These are phyloP conservation scores for Athalia cordata DNA, from an alignment of 2,888 invertebrate species.

Conservation along the genomic window DNA sequence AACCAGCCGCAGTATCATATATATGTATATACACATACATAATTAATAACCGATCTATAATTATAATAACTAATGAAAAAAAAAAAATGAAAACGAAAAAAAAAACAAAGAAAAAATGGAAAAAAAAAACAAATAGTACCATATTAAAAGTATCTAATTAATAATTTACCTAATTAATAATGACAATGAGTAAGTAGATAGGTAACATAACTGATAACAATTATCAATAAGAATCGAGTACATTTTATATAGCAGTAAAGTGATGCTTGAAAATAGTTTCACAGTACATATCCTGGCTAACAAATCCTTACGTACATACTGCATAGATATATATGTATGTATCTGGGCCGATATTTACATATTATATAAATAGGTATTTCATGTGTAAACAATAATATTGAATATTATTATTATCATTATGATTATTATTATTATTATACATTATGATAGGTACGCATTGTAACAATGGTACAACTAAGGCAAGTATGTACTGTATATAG, in stretches of 20 bases:
- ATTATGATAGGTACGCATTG: slow-evolving; percentile 40
- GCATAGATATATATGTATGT: slow-evolving; percentile 59
- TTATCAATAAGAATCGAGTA: slow-evolving; percentile 46
- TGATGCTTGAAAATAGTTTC: slow-evolving; percentile 68
- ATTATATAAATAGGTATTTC: slow-evolving; percentile 69
- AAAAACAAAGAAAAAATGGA: slow-evolving; percentile 39
- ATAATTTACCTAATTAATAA: slow-evolving; percentile 50
- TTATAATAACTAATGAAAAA: slow-evolving; percentile 47
- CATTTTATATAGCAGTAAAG: slow-evolving; percentile 53
- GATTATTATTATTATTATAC: slow-evolving; percentile 2
- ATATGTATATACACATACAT: slow-evolving; percentile 23
- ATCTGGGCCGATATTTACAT: slow-evolving; percentile 52
- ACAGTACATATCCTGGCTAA: slow-evolving; percentile 72
- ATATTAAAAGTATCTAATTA: slow-evolving; percentile 52
- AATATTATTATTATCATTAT: slow-evolving; percentile 16
- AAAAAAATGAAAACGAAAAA: too few relatives aligned
- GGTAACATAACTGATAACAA: slow-evolving; percentile 48
- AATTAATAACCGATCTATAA: slow-evolving; percentile 43
- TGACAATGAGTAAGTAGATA: slow-evolving; percentile 61
- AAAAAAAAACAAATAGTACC: slow-evolving; percentile 50
- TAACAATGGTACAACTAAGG: slow-evolving; percentile 69
- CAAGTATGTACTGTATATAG: slow-evolving; percentile 73
- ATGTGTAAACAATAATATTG: slow-evolving; percentile 66
- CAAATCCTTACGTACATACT: slow-evolving; percentile 68
- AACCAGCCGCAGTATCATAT: slow-evolving; percentile 44